Base-by-base conservation (phyloP, 2,113 vertebrate species). In the Nothobranchius kuhntae region DNA sequence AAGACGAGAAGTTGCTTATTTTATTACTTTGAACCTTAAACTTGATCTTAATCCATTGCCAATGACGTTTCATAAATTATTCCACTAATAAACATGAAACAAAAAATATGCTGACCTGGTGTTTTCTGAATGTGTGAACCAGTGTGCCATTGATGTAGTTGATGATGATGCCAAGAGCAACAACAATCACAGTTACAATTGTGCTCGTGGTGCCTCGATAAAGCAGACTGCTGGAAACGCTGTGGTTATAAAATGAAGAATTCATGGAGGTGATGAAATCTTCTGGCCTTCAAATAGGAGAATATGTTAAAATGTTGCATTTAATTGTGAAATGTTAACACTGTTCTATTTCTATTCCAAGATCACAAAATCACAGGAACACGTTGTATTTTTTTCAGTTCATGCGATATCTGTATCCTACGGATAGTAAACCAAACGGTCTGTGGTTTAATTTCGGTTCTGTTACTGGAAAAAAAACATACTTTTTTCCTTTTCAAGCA, bases 111-210 rank as follows among this genome's bases (percentile, higher is more conserved):
- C 71, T 58, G 9, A 86, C 83, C 72, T 81, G 57, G 62, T 89
- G 79, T 55, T 80, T 87, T 21, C 72, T 73, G 81, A 90, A 90
- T 47, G 80, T 89, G 82, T 86, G 73, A 30, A 91, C 67, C 55
- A 91, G 59, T 0, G 78, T 78, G 2, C 82, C 65, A 7, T 91
- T 92, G 56, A 91, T 83, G 35, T 85, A 92, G 77, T 77, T 90
- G 69, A 91, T 90, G 57, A 45, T 76, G 38, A 91, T 58, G 52
- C 86, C 79, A 9, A 92, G 83, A 14, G 51, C 36, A 7, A 90
- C 10, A 13, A 89, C 61, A 0, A 90, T 73, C 17, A 88, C 64
- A 51, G 58, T 35, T 47, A 83, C 5, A 1, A 73, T 59, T 42
- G 40, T 13, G 21, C 36, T 24, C 1, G 53, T 59, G 3, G 63